Evolutionary conservation across 2,888 invertebrate genomes (phyloP).

Genomic region (Strigamia transsilvanica): DNA sequence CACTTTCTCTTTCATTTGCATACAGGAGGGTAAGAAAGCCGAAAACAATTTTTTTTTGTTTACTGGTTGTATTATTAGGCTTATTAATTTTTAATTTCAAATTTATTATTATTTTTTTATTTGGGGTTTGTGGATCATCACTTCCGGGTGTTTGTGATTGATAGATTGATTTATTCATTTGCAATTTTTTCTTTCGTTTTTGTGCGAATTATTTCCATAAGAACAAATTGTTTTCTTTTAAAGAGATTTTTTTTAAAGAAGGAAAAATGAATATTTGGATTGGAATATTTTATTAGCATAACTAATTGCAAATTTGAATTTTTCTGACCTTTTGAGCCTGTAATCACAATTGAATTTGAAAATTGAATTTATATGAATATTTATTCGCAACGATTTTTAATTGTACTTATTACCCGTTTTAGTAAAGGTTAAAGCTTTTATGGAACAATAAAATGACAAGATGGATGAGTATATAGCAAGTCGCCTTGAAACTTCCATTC

Average conservation of each 20-base stretch:
- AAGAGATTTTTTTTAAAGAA: neutral
- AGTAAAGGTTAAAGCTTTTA: neutral
- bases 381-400: neutral
- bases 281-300: neutral
- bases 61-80: neutral
- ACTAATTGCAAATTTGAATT: neutral
- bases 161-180: neutral
- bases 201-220: neutral
- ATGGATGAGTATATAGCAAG: neutral
- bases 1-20: neutral
- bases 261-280: neutral
- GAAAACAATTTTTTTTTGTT: slow-evolving; percentile 23
- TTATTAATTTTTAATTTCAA: neutral
- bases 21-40: neutral
- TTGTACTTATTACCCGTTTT: neutral
- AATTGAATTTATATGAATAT: neutral
- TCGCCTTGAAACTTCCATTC: slow-evolving; percentile 4
- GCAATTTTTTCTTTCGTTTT: neutral
- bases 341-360: neutral
- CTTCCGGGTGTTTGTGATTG: neutral
- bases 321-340: neutral
- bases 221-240: neutral
- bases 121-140: neutral
- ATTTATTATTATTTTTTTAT: neutral
- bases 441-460: slow-evolving; percentile 13